Base-by-base conservation (phyloP, 2,113 vertebrate genomes). In the Canis aureus region DNA sequence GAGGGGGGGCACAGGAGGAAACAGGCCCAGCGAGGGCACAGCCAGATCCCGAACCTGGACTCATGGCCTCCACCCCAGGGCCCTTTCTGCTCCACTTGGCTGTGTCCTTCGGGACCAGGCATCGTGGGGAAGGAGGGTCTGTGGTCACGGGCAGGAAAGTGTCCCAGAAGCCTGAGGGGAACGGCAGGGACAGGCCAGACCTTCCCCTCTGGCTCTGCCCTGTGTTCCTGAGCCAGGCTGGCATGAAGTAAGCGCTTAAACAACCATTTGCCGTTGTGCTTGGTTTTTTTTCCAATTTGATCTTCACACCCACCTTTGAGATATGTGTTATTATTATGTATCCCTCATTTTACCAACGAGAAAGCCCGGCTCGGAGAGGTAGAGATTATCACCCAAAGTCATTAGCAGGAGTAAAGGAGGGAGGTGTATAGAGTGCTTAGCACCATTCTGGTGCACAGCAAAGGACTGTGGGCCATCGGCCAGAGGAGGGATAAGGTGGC, bases 401-500 rank as follows among this genome's bases (percentile, higher is more conserved):
- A 13, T 64, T 7, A 19, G 53, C n/a, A 38, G 57, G 53, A 67
- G 49, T 35, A 8, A 38, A 49, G 2, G 11, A 94, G 16, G 17
- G 88, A 19, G 12, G 5, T 1, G 4, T 13, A 19, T 6, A 1
- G 64, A 11, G 43, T 3, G 5, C 32, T 66, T 4, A 3, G 32
- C 3, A 2, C 35, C 4, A 0, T n/a, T 13, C 76, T 81, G 85
- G 38, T 13, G 2, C 79, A 17, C 19, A 59, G 53, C 7, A 25
- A 15, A 32, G 79, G 29, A 20, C 22, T 5, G 9, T 80, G 57
- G 67, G 55, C 11, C 7, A 3, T 20, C 35, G 35, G 60, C 35
- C 3, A 29, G 53, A 93, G 66, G 13, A 55, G 32, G n/a, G 32
- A 29, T 2, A 13, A 49, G 0, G 11, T 32, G 12, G 8, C 62